phyloP scores from a whole-genome alignment of 2,888 invertebrate genomes.

The Phortica okadai region DNA sequence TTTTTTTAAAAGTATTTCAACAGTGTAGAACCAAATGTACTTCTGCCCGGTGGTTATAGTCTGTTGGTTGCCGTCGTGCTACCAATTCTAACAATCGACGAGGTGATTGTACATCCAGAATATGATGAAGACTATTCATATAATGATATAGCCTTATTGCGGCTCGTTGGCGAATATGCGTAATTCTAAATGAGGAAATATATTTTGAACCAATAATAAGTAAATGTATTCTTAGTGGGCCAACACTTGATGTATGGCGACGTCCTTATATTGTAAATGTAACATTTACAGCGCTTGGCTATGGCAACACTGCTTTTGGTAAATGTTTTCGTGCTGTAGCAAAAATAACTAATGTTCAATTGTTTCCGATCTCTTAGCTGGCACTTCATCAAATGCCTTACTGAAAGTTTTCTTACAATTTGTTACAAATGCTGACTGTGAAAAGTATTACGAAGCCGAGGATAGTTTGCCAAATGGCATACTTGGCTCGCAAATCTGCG shows the following conservation, averaged over 20 bases:
- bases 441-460: not conserved
- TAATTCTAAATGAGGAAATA: not conserved
- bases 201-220: not conserved
- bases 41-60: not conserved
- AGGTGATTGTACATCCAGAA: not conserved
- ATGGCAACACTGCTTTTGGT: constrained; percentile 56
- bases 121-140: constrained; percentile 6
- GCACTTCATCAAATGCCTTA: not conserved
- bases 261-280: not conserved
- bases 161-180: not conserved
- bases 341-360: no score
- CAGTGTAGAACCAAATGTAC: not conserved
- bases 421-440: not conserved
- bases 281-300: not conserved
- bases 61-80: not conserved
- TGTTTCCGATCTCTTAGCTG: not conserved
- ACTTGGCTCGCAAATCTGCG: not conserved
- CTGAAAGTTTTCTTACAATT: not conserved
- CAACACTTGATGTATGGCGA: constrained; percentile 56
- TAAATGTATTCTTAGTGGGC: not conserved
- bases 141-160: constrained; percentile 17
- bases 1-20: not conserved
- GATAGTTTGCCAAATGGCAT: constrained; percentile 2
- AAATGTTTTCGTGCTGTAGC: not conserved
- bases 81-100: not conserved